A percentile compares a stretch with the other conserved stretches of the same genome.
These are phyloP conservation scores for Trididemnum clinides DNA, from an alignment of 23 tunicate genomes.

Conservation along the genomic window DNA sequence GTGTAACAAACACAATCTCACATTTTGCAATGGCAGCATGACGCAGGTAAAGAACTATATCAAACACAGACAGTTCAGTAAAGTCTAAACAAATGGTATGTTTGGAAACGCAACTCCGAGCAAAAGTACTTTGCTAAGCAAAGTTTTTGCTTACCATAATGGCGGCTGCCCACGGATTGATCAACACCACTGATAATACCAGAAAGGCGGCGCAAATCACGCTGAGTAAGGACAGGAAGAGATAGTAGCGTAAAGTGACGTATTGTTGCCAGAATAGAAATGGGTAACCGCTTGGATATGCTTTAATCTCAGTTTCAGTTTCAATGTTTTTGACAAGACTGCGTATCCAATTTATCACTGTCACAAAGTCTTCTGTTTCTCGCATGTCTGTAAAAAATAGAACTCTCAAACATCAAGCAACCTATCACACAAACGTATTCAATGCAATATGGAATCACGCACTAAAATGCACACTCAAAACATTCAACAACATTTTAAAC, in stretches of 20 bases:
- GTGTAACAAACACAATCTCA: background rate
- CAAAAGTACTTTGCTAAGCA: too few relatives aligned
- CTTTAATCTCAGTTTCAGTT: conserved; percentile 13
- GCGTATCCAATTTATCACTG: conserved; percentile 69
- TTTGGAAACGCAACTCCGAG: too few relatives aligned
- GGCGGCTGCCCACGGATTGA: conserved; percentile 78
- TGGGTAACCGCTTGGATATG: conserved; percentile 93
- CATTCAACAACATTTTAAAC: too few relatives aligned
- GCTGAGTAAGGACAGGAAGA: conserved; percentile 75
- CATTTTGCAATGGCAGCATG: background rate
- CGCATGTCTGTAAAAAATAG: conserved; percentile 53
- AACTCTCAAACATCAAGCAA: too few relatives aligned
- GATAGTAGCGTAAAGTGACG: conserved; percentile 82
- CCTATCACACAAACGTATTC: too few relatives aligned
- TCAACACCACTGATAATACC: conserved; percentile 69
- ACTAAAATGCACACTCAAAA: too few relatives aligned
- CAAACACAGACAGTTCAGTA: too few relatives aligned
- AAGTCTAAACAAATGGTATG: too few relatives aligned
- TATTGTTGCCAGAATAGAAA: conserved; percentile 95
- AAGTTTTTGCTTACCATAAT: conserved; percentile 76
- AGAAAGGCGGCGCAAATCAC: conserved; percentile 63
- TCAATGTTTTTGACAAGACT: conserved; percentile 42
- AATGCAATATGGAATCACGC: too few relatives aligned
- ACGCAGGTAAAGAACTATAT: too few relatives aligned
- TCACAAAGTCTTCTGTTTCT: conserved; percentile 86